Conservation (phyloP, 2,888 invertebrate species). For the Drosophila aldrichi region DNA sequence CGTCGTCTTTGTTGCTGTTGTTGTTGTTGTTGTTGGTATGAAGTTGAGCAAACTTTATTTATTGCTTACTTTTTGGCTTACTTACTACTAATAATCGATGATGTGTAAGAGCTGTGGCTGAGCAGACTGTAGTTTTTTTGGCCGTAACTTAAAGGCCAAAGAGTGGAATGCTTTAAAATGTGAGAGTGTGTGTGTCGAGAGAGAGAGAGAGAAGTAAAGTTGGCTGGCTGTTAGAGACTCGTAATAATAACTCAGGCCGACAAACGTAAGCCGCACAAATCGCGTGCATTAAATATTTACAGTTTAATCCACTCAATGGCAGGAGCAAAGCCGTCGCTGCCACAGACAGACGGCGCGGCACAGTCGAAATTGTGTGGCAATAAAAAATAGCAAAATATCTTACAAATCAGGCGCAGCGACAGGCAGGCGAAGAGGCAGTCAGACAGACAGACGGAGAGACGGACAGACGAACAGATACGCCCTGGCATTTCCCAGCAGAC, state of each 20-base stretch:
- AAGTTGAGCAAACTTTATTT: conserved; percentile 49
- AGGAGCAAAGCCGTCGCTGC: conserved; percentile 57
- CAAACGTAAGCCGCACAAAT: conserved; percentile 68
- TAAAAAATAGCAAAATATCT: conserved; percentile 80
- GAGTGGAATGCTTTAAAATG: conserved; percentile 18
- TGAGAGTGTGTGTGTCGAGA: background rate
- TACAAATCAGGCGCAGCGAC: conserved; percentile 70
- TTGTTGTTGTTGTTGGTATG: conserved; percentile 34
- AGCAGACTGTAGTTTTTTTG: background rate
- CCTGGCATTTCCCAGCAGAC: conserved; percentile 62
- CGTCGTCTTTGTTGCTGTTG: conserved; percentile 8
- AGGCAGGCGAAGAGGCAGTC: conserved; percentile 24
- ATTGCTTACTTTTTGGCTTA: conserved; percentile 58
- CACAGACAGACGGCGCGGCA: conserved; percentile 43
- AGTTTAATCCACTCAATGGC: conserved; percentile 81
- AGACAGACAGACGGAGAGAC: conserved; percentile 22
- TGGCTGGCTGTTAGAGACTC: conserved; percentile 4
- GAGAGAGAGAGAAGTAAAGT: background rate
- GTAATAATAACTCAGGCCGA: conserved; percentile 68
- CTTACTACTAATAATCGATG: conserved; percentile 61
- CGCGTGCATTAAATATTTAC: conserved; percentile 77
- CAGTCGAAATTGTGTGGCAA: conserved; percentile 64
- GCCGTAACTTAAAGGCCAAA: conserved; percentile 24
- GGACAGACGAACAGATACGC: conserved; percentile 15
- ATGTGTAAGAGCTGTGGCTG: conserved; percentile 45